These are phyloP conservation scores for Chondrosia reniformis DNA, from an alignment of 37 sponge, comb jelly and placozoan species.

Conservation along the genomic window DNA sequence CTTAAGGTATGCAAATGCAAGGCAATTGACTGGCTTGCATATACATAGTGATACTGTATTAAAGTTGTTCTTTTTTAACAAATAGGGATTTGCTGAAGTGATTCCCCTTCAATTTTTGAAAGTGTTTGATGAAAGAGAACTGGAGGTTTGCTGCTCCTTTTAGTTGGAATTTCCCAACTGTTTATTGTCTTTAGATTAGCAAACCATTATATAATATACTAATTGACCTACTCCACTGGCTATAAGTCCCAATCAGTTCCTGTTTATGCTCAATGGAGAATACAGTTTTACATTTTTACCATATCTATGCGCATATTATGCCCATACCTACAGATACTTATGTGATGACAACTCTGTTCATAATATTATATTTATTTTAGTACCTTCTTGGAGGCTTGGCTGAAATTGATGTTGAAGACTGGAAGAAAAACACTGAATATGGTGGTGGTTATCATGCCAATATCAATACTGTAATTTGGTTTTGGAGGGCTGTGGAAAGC, in stretches of 20 bases:
- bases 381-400: conserved; percentile 93
- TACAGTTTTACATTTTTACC: no score
- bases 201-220: no score
- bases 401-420: conserved; percentile 95
- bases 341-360: neutral
- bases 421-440: conserved; percentile 91
- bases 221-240: no score
- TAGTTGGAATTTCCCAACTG: no score
- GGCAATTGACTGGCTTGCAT: neutral
- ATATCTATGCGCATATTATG: no score
- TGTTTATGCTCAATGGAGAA: no score
- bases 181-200: no score
- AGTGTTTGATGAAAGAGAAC: conserved; percentile 92
- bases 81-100: conserved; percentile 84
- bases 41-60: neutral
- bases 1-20: conserved; percentile 41
- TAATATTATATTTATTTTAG: conserved; percentile 23
- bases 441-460: conserved; percentile 53
- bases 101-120: conserved; percentile 69
- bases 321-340: neutral
- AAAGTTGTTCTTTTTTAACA: neutral
- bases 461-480: conserved; percentile 81
- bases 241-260: no score
- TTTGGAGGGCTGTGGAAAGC: conserved; percentile 95
- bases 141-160: conserved; percentile 56